These are phyloP conservation scores for Euphydryas editha DNA, from an alignment of 2,888 invertebrate species.

Conservation along the genomic window DNA sequence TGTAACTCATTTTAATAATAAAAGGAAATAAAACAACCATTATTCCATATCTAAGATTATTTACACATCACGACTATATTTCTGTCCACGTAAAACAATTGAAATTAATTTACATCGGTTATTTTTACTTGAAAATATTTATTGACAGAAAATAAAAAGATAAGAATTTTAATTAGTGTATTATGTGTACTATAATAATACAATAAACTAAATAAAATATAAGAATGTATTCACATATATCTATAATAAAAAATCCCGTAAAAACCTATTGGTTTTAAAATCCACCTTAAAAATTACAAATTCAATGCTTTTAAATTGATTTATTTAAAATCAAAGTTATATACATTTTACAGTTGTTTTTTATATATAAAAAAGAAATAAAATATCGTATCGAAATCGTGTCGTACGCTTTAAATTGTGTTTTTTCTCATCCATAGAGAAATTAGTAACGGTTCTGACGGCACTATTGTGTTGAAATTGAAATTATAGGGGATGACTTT, in stretches of 20 bases:
- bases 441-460: constrained; percentile 50
- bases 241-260: too few species aligned
- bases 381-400: constrained; percentile 3
- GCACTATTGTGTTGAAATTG: constrained; percentile 47
- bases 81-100: not conserved
- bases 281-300: too few species aligned
- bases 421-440: constrained; percentile 43
- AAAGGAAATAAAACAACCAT: constrained; percentile 41
- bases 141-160: not conserved
- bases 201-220: too few species aligned
- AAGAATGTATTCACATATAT: too few species aligned
- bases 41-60: constrained; percentile 25
- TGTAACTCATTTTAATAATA: constrained; percentile 40
- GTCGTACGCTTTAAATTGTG: constrained; percentile 24
- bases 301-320: not conserved
- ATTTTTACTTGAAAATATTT: too few species aligned
- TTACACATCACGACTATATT: constrained; percentile 27
- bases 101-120: too few species aligned
- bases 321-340: not conserved
- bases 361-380: not conserved
- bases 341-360: not conserved
- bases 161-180: too few species aligned
- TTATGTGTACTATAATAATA: too few species aligned
- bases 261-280: too few species aligned
- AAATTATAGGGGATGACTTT: constrained; percentile 47